phyloP scores from a whole-genome alignment of 2,113 vertebrate genomes.

The Danionella cerebrum region DNA sequence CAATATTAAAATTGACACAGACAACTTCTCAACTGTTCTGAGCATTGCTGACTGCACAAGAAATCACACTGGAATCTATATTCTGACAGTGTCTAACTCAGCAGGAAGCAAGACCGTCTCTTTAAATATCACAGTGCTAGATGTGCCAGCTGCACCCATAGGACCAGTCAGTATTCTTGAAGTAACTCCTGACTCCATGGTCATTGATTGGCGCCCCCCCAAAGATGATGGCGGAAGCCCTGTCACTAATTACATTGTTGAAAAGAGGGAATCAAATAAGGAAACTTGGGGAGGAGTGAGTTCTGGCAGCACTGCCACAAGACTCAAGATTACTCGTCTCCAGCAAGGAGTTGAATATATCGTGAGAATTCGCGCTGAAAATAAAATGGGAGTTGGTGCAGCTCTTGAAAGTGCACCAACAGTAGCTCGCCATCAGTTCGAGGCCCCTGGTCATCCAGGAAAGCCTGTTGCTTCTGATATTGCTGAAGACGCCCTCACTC shows the following conservation, averaged over 20 bases:
- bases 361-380: slow-evolving; percentile 87
- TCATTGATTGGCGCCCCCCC: slow-evolving; percentile 92
- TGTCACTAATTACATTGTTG: slow-evolving; percentile 89
- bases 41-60: slow-evolving; percentile 87
- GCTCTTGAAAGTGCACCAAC: slow-evolving; percentile 88
- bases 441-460: slow-evolving; percentile 84
- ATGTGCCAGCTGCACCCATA: slow-evolving; percentile 92
- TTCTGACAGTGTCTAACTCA: slow-evolving; percentile 89
- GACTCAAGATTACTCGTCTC: slow-evolving; percentile 81
- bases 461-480: slow-evolving; percentile 84
- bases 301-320: slow-evolving; percentile 79
- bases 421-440: slow-evolving; percentile 87
- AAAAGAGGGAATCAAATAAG: slow-evolving; percentile 91
- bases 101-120: slow-evolving; percentile 87
- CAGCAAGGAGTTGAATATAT: slow-evolving; percentile 90
- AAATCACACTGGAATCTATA: slow-evolving; percentile 86
- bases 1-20: slow-evolving; percentile 85
- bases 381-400: slow-evolving; percentile 92
- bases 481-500: slow-evolving; percentile 83
- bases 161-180: slow-evolving; percentile 91
- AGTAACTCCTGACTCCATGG: slow-evolving; percentile 88
- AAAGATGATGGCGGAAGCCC: slow-evolving; percentile 92
- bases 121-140: slow-evolving; percentile 85
- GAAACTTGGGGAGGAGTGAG: slow-evolving; percentile 92
- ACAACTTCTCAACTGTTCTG: slow-evolving; percentile 83